Evolutionary conservation across 2,888 invertebrate genomes (phyloP), one percentile per base, ranked within the genome.

Genomic region (Philopedon plagiatum): DNA sequence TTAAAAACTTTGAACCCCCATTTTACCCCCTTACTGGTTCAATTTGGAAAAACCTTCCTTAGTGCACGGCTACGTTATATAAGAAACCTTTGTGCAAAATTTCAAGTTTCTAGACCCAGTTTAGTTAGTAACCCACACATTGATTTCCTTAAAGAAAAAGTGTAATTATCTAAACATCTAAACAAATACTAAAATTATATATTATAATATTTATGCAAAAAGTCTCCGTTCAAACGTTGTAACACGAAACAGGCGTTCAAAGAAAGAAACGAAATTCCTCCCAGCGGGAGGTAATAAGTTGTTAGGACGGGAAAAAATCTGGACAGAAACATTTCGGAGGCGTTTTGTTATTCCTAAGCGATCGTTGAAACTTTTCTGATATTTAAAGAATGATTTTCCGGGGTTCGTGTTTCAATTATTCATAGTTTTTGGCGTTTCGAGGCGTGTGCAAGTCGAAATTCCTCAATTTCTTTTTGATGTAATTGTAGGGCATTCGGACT

Each of bases 241-340:
- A 7, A 65, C 56, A 65, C 44, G 44, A 41, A 65, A 65, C 65
- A 57, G 65, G 44, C 54, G 65, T 56, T 56, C 32, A 39, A 65
- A 56, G n/a, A 39, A 23, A 39, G 32, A 62, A 62, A 9, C 21
- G n/a, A 49, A 46, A 57, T 57, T 34, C 32, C 19, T 18, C 51
- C 11, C 65, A 56, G 44, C 65, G 44, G 65, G 56, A 19, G 29
- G 18, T 65, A 65, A 65, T 56, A 65, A 65, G 41, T 58, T 58
- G 58, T 58, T 56, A 54, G 41, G 65, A 37, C 56, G 37, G 26
- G 56, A 21, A 57, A 65, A 65, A 65, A 65, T 65, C 65, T 65
- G 56, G 65, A 65, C 65, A 57, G 56, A 39, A 57, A 65, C 56
- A 65, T 65, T 65, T 19, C 7, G 56, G 29, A 65, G 65, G 65